Evolutionary conservation across 2,888 invertebrate genomes (phyloP).

Genomic region (Drosophila siamana): DNA sequence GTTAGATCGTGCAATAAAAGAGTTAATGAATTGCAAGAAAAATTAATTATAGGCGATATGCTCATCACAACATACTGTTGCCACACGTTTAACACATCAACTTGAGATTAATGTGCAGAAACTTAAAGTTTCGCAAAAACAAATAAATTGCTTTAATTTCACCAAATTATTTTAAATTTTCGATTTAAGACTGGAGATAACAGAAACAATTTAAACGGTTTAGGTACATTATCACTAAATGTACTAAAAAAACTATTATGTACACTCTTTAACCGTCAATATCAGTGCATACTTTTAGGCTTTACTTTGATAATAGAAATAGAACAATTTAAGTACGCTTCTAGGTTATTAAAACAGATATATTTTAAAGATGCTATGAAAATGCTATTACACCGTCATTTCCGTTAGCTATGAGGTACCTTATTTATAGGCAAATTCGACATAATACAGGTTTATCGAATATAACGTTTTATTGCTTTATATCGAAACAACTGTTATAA

Average conservation of each 20-base stretch:
- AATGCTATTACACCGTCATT: too few relatives aligned
- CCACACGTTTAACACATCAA: neutral
- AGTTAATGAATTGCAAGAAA: slow-evolving; percentile 4
- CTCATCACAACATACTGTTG: neutral
- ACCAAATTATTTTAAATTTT: neutral
- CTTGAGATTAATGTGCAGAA: neutral
- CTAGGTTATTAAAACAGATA: too few relatives aligned
- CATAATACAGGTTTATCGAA: slow-evolving; percentile 32
- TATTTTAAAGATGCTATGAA: too few relatives aligned
- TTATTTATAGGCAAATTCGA: too few relatives aligned
- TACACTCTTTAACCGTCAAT: neutral
- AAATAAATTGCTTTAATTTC: slow-evolving; percentile 1
- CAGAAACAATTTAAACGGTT: neutral
- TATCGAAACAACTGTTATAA: too few relatives aligned
- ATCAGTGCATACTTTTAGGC: slow-evolving; percentile 21
- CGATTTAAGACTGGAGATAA: neutral
- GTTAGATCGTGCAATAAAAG: slow-evolving; percentile 5
- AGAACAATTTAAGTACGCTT: neutral
- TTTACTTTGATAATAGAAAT: neutral
- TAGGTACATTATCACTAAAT: neutral
- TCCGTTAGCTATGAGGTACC: too few relatives aligned
- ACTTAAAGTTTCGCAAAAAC: neutral
- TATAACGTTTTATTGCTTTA: neutral
- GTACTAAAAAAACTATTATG: neutral
- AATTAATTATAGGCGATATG: neutral